These are phyloP conservation scores for Hydrolagus affinis DNA, from an alignment of 2,113 vertebrate genomes.

Conservation along the genomic window DNA sequence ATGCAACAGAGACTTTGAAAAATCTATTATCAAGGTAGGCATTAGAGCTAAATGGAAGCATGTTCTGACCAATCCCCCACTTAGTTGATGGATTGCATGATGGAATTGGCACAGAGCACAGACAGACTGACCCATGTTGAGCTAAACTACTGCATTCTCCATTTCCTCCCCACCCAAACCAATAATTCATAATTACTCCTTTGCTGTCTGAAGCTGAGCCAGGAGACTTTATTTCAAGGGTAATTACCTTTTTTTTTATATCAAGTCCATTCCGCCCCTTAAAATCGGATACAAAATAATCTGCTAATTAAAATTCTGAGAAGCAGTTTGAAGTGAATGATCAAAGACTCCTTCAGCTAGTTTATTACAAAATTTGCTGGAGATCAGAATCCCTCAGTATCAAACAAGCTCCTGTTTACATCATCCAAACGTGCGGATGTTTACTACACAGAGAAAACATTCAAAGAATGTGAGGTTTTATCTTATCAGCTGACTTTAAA, in stretches of 20 bases:
- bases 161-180: constrained; percentile 4
- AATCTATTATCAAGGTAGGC: not conserved
- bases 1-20: not conserved
- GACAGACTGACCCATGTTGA: not conserved
- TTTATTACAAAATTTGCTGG: not conserved
- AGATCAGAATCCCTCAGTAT: not conserved
- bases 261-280: no score
- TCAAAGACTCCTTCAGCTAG: not conserved
- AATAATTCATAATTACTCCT: not conserved
- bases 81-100: not conserved
- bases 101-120: not conserved
- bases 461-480: not conserved
- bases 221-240: not conserved
- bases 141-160: no score
- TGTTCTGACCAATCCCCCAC: no score
- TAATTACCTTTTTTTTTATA: constrained; percentile 6
- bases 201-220: not conserved
- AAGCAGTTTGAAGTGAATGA: not conserved
- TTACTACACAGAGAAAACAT: not conserved
- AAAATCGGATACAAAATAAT: not conserved
- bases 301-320: not conserved
- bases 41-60: not conserved
- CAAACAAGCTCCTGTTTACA: not conserved
- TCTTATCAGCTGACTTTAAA: constrained; percentile 4
- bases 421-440: not conserved